phyloP scores from a whole-genome alignment of 2,113 vertebrate species.

The Toxotes jaculatrix region DNA sequence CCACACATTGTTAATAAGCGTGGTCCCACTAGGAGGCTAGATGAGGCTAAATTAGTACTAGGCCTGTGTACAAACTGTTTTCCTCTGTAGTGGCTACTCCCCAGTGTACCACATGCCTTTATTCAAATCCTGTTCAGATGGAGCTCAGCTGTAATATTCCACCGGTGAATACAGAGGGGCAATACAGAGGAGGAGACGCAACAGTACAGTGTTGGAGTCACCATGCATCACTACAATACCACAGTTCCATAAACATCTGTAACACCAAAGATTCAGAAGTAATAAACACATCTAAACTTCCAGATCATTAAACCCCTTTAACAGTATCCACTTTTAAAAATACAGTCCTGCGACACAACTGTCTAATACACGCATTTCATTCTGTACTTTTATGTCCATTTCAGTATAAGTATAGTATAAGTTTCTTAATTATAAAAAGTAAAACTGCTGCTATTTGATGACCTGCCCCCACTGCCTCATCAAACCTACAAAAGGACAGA shows the following conservation, averaged over 20 bases:
- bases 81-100: neutral
- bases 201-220: neutral
- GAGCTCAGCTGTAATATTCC: neutral
- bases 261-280: neutral
- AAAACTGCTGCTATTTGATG: neutral
- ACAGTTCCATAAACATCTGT: neutral
- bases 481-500: neutral
- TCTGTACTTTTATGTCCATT: neutral
- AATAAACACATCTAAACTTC: neutral
- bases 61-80: neutral
- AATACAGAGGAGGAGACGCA: neutral
- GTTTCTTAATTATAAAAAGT: neutral
- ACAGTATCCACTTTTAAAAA: neutral
- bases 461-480: neutral
- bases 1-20: neutral
- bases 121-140: conserved; percentile 20
- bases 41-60: neutral
- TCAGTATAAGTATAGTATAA: no score
- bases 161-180: neutral
- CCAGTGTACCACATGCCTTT: neutral
- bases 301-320: neutral
- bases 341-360: neutral
- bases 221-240: neutral
- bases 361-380: neutral
- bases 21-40: neutral